Evolutionary conservation across 1,140 invertebrate species (phyloP), one percentile per base, ranked within the genome.

Genomic region (Hylaeus anthracinus): DNA sequence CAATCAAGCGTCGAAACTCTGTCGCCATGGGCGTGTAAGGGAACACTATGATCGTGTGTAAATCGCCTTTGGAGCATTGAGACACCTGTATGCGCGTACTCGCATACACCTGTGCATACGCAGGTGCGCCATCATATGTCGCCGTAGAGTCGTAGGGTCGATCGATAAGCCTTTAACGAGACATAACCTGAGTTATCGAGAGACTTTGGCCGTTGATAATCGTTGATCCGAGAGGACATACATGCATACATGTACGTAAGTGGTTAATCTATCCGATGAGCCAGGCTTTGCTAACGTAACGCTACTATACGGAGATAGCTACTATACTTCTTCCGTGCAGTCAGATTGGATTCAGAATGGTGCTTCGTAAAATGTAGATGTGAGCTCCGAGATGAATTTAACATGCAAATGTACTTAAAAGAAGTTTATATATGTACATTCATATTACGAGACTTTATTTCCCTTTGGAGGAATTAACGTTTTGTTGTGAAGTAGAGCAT

Each of bases 81-180:
- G 51, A 61, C 80, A 72, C 75, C 60, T 65, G 67, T 37, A 58
- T 15, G 41, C 3, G 61, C 60, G 53, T 41, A 72, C 51, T 26
- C 26, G 10, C 14, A 15, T 15, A 70, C 71, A 65, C 65, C 72
- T 80, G 78, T 72, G 66, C 48, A 70, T 45, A 66, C 81, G 69
- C 81, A 80, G 66, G 8, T 55, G 73, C 58, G 39, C 39, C n/a
- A 65, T 77, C 63, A 72, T 63, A 63, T 64, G 61, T 85, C 60
- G 55, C 14, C 26, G 75, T 85, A 74, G 84, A 86, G 78, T 86
- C 73, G 71, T 53, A 41, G 60, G 45, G 61, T 60, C 84, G 85
- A 86, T 86, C 85, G 85, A 86, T 86, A 86, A 66, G 45, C 74
- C 74, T 79, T 66, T 81, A 85, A 82, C 65, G 83, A 71, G 79